phyloP scores from a whole-genome alignment of 2,888 invertebrate genomes.

The Microctonus brassicae region DNA sequence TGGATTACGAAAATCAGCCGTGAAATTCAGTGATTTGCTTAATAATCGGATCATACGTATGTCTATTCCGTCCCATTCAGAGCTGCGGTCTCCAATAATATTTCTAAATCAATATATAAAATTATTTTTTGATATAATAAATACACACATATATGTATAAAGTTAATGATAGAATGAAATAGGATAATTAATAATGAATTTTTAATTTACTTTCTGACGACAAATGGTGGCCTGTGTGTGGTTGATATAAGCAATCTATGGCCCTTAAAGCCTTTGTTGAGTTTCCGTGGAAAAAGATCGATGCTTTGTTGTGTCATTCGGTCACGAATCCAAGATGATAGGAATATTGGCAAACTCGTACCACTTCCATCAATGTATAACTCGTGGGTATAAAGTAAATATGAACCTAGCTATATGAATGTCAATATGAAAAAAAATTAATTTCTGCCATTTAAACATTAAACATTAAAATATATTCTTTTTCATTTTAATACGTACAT shows the following conservation, averaged over 20 bases:
- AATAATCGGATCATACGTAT: conserved; percentile 76
- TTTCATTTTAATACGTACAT: background rate
- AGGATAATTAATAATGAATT: conserved; percentile 10
- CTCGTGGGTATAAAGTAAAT: conserved; percentile 81
- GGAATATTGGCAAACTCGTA: conserved; percentile 76
- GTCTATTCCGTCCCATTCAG: conserved; percentile 83
- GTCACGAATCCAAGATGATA: conserved; percentile 80
- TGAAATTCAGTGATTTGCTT: conserved; percentile 78
- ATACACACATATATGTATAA: too few species aligned
- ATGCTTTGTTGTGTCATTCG: conserved; percentile 74
- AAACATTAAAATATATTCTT: conserved; percentile 7
- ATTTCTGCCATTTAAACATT: conserved; percentile 31
- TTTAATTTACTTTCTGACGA: conserved; percentile 74
- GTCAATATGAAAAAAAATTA: too few species aligned
- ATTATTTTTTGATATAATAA: background rate
- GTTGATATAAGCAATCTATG: conserved; percentile 81
- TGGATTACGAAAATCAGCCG: conserved; percentile 78
- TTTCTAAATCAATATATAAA: conserved; percentile 49
- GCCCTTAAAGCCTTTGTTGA: conserved; percentile 79
- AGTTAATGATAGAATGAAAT: background rate
- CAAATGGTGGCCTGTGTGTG: conserved; percentile 81
- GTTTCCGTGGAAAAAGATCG: conserved; percentile 80
- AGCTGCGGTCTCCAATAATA: conserved; percentile 69
- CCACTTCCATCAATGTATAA: conserved; percentile 82
- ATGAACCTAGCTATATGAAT: too few species aligned